Percentiles rank a stretch among this genome's conserved stretches.
phyloP scores from a whole-genome alignment of 2,888 invertebrate genomes.

The Sphaerophoria taeniata region DNA sequence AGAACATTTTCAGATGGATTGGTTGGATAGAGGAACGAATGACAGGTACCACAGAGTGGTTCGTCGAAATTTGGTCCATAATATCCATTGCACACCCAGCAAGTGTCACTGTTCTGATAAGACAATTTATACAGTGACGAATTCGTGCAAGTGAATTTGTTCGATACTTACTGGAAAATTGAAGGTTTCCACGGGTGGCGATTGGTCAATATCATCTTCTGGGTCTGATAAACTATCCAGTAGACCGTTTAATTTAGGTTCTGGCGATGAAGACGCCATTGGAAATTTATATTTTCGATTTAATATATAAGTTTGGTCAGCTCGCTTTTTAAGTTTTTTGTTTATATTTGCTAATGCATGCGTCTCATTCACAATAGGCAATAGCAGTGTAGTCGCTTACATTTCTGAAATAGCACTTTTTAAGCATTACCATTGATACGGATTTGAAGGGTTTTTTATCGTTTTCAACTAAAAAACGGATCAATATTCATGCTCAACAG shows the following conservation, averaged over 20 bases:
- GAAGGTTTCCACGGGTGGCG: conserved; percentile 74
- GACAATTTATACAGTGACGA: not conserved
- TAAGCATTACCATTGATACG: too few relatives aligned
- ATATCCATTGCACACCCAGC: conserved; percentile 94
- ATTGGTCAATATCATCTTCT: conserved; percentile 70
- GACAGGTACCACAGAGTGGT: conserved; percentile 95
- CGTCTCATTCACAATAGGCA: not conserved
- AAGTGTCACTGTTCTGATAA: conserved; percentile 82
- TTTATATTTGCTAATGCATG: conserved; percentile 55
- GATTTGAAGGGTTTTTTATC: too few relatives aligned
- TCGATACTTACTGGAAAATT: conserved; percentile 75
- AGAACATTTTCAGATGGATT: conserved; percentile 80
- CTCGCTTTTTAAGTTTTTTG: conserved; percentile 26
- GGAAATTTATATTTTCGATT: conserved; percentile 1
- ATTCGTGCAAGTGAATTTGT: too few relatives aligned
- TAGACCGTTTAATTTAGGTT: conserved; percentile 47
- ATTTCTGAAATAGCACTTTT: not conserved
- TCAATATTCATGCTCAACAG: too few relatives aligned
- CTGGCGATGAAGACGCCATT: conserved; percentile 59
- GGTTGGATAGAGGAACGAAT: conserved; percentile 95
- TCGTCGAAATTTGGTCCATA: conserved; percentile 96
- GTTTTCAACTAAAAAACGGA: too few relatives aligned
- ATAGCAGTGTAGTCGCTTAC: too few relatives aligned
- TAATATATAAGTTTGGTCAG: not conserved
- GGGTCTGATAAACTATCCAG: conserved; percentile 75